These are phyloP conservation scores for Rhynchotus rufescens DNA, from an alignment of 2,797 vertebrate genomes.

Conservation along the genomic window DNA sequence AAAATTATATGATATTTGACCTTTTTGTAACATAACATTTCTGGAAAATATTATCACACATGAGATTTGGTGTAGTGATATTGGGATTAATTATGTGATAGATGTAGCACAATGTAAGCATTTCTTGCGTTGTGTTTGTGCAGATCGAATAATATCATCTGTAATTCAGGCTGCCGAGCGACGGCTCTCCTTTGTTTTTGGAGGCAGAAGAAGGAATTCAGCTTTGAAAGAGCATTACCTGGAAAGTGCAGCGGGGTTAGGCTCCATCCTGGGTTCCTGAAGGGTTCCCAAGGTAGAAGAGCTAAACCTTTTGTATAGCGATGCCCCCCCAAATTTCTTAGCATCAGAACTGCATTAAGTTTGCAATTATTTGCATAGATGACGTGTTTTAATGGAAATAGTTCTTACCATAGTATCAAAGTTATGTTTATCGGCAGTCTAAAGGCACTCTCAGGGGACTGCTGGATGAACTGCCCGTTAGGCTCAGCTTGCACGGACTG, in stretches of 20 bases:
- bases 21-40: slow-evolving; percentile 45
- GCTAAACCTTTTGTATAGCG: not conserved
- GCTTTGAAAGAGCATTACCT: not conserved
- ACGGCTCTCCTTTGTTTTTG: not conserved
- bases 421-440: not conserved
- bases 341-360: not conserved
- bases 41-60: slow-evolving; percentile 30
- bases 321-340: accelerated
- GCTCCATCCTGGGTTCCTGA: not conserved
- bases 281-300: not conserved
- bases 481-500: too few species aligned
- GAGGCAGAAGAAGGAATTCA: not conserved
- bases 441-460: not conserved
- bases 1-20: slow-evolving; percentile 38
- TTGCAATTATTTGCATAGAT: not conserved
- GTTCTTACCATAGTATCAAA: not conserved
- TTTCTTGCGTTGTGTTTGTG: not conserved
- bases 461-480: not conserved
- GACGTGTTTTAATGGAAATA: not conserved
- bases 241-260: accelerated
- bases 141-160: not conserved
- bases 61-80: not conserved
- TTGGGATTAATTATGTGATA: slow-evolving; percentile 55
- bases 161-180: not conserved
- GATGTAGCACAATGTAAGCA: not conserved